Percentiles rank a stretch among this genome's conserved stretches.
phyloP scores from a whole-genome alignment of 2,797 vertebrate genomes.

The Poeciliopsis turneri region DNA sequence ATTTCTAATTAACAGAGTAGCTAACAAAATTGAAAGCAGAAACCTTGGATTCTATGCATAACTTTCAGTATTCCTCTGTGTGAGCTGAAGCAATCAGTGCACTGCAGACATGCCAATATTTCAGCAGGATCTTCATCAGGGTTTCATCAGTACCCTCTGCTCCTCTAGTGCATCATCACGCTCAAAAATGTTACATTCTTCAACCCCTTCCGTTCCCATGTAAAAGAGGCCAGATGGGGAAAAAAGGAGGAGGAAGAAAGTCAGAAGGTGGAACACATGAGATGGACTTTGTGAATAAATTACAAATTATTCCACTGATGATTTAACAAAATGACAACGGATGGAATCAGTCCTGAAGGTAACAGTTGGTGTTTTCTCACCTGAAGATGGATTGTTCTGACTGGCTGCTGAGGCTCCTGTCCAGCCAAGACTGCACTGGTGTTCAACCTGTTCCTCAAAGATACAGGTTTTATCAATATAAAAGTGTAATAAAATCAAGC shows the following conservation, averaged over 20 bases:
- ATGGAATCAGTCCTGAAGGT: background rate
- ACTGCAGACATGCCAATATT: background rate
- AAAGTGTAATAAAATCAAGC: too few relatives aligned
- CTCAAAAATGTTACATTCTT: background rate
- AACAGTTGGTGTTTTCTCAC: background rate
- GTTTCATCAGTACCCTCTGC: conserved; percentile 7
- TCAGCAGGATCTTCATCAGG: conserved; percentile 4
- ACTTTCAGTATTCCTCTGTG: background rate
- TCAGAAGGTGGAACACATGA: background rate
- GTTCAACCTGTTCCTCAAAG: too few relatives aligned
- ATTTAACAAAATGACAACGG: background rate
- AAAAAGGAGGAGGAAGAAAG: background rate
- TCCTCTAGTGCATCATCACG: background rate
- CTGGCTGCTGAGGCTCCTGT: too few relatives aligned
- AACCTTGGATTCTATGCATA: background rate
- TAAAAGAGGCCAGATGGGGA: background rate
- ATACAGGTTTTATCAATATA: too few relatives aligned
- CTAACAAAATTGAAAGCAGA: background rate
- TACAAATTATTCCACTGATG: background rate
- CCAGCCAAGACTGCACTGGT: too few relatives aligned
- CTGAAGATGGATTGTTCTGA: too few relatives aligned
- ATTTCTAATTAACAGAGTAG: background rate
- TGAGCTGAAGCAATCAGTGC: background rate
- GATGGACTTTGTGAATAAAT: background rate
- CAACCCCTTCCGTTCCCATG: background rate